Base-by-base conservation (phyloP, 2,888 invertebrate species). In the Tipula helvola region DNA sequence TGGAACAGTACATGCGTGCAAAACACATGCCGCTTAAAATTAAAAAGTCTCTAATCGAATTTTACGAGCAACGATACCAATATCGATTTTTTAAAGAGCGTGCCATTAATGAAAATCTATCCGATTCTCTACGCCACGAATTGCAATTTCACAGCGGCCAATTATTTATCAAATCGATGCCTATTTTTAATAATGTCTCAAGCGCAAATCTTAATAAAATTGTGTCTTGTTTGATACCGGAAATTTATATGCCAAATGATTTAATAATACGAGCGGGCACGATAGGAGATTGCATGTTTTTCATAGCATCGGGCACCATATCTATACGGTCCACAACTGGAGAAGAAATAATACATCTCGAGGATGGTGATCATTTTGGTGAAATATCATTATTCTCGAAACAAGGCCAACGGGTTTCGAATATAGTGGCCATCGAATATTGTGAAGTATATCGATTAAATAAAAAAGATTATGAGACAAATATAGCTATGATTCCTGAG, bases 271-370 rank as follows among this genome's bases (percentile, higher is more conserved):
- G 93, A 87, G 93, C 93, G 0, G 93, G 93, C 0, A 92, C 93
- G 12, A 89, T 91, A n/a, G 94, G 94, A 0, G 93, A 94, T 87
- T 93, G 93, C 89, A 94, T 95, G 94, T 95, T 93, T 89, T 95
- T 95, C 88, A 91, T 95, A 39, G 92, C 93, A 0, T 92, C 91
- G 71, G 95, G 95, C 10, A 94, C 94, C 0, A 94, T 95, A 0
- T 93, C 93, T 8, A 92, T 94, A 3, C 92, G 92, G 86, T 93
- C 94, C 0, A 90, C 93, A 13, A 93, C 93, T n/a, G 94, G 94
- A 36, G 92, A 92, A 88, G 95, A 94, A 92, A 93, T 94, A 13
- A 90, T 90, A 86, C 92, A 92, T 88, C 89, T 94, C 47, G 92
- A 93, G 88, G 94, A 94, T 88, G 94, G 94, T 0, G 93, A 91